Evolutionary conservation across 2,113 vertebrate species (phyloP), one percentile per base, ranked within the genome.

Genomic region (Siniperca knerii): DNA sequence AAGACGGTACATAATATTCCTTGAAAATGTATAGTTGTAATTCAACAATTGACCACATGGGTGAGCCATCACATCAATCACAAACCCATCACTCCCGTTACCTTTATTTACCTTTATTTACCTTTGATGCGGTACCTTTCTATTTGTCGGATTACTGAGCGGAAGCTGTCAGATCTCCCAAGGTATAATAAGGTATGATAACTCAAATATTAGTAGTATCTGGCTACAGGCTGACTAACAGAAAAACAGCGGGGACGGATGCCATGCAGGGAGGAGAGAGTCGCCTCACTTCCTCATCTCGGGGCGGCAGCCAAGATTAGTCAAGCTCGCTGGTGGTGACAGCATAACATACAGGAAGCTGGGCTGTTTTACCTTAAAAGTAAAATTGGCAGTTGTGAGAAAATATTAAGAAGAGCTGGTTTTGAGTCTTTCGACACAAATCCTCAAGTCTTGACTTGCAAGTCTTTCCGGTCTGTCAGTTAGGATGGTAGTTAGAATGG

Each of bases 221-320:
- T 15, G 29, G 66, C 12, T 5, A 2, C 21, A 58, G 73, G 25
- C 1, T 16, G 50, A 44, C n/a, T 55, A 40, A 13, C 6, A 35
- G n/a, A 23, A n/a, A 42, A 64, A 29, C 15, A n/a, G 42, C 21
- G 21, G 48, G 20, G 54, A 66, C 70, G 33, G 13, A 48, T 75
- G 57, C 16, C 77, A 12, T 64, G 25, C 61, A 69, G 16, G 69
- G 84, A 88, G 89, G 86, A 74, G 81, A 77, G 87, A 77, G 70
- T 62, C 21, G 33, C 92, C 92, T 94, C 83, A 82, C 90, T 90
- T 86, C 66, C 35, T 54, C 72, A 40, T 82, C 57, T 76, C 16
- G n/a, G 72, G 86, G 82, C 76, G 65, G 79, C 85, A 74, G 75
- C 83, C 71, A 15, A 66, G n/a, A 3, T 0, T 0, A 0, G 87